phyloP scores from a whole-genome alignment of 2,797 vertebrate genomes.

The Epinephelus malabaricus region DNA sequence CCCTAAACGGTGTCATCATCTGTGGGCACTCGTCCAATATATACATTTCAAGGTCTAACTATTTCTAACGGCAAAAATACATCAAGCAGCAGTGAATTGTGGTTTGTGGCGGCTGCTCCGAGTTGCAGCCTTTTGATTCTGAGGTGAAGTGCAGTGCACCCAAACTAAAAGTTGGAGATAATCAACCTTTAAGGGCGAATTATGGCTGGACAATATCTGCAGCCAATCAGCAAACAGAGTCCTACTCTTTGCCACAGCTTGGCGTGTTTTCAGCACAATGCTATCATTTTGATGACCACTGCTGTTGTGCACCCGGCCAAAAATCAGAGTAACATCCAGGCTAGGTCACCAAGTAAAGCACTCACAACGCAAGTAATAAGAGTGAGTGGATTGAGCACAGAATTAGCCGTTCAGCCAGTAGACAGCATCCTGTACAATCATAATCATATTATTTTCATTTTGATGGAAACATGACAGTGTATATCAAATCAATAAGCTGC shows the following conservation, averaged over 20 bases:
- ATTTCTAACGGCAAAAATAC: neutral
- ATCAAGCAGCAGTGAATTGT: too few relatives aligned
- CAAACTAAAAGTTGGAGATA: too few relatives aligned
- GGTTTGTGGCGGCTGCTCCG: too few relatives aligned
- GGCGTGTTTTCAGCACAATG: too few relatives aligned
- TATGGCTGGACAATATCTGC: too few relatives aligned
- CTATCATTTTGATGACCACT: neutral
- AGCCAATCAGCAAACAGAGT: too few relatives aligned
- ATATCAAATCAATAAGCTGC: conserved; percentile 28
- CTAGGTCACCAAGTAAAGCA: conserved; percentile 2
- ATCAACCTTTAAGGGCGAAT: too few relatives aligned
- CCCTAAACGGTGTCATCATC: neutral
- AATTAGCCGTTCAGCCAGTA: conserved; percentile 4
- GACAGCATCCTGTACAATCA: conserved; percentile 21
- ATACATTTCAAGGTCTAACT: neutral
- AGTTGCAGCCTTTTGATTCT: too few relatives aligned
- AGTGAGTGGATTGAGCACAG: neutral
- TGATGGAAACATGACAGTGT: conserved; percentile 29
- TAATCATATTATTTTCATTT: conserved; percentile 17
- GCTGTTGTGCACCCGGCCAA: neutral
- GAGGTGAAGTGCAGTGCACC: too few relatives aligned
- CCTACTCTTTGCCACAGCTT: too few relatives aligned
- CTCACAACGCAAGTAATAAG: neutral
- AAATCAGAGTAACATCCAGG: neutral
- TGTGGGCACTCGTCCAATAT: neutral